phyloP scores from a whole-genome alignment of 35 echinoderm and acorn worm species.

The Patiria miniata region DNA sequence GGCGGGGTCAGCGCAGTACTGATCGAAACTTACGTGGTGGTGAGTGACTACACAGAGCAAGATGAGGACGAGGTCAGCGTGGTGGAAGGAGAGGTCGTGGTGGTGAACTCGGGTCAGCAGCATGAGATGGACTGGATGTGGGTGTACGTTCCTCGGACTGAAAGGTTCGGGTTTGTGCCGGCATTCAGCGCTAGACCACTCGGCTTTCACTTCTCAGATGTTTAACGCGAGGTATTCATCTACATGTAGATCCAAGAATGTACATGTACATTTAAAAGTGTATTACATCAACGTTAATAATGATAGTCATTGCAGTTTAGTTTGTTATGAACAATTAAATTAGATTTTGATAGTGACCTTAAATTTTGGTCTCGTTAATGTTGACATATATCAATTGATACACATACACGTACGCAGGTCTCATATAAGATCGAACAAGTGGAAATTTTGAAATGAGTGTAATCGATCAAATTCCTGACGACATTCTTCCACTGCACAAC shows the following conservation, averaged over 20 bases:
- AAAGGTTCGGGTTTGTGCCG: conserved; percentile 58
- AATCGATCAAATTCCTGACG: no score
- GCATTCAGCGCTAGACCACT: conserved; percentile 55
- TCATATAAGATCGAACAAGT: no score
- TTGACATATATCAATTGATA: no score
- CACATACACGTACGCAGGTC: no score
- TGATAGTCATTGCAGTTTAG: background rate
- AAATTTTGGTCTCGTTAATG: no score
- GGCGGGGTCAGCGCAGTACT: background rate
- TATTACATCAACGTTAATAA: background rate
- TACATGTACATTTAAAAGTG: background rate
- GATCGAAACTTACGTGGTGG: conserved; percentile 50
- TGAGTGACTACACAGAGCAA: conserved; percentile 19
- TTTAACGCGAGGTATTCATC: no score
- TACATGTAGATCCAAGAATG: no score
- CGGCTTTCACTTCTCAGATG: conserved; percentile 40
- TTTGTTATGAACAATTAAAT: no score
- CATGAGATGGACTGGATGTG: conserved; percentile 71
- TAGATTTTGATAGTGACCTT: no score
- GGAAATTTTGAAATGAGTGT: no score
- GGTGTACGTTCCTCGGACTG: conserved; percentile 63
- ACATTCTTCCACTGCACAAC: no score
- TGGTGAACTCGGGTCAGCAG: conserved; percentile 59
- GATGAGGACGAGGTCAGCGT: conserved; percentile 50
- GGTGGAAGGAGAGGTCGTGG: conserved; percentile 39